Base-by-base conservation (phyloP, 2,888 invertebrate species). In the Nomada flava region DNA sequence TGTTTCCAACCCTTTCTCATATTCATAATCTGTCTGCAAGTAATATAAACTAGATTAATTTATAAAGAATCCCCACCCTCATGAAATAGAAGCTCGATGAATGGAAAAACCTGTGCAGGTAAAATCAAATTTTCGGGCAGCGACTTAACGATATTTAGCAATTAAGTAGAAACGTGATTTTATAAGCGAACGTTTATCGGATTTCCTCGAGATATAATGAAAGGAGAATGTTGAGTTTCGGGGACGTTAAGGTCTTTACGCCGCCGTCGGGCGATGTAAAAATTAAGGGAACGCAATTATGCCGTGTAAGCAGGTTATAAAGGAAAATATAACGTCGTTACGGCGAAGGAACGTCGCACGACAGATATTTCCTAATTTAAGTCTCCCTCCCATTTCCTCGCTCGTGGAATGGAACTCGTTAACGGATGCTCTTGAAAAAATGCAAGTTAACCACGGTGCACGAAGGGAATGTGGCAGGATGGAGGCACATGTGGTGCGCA, bases 291-390 rank as follows among this genome's bases (percentile, higher is more conserved):
- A 57, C 4, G n/a, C 55, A 42, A 72, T 62, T 62, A 55, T 13
- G 10, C 29, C 36, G 50, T 26, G 79, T 65, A 77, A 78, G 63
- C 59, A 20, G 59, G 20, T 65, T 53, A 60, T 67, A 67, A 71
- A 71, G 50, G 62, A 62, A 67, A 63, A 44, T 52, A 50, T 71
- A 71, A 80, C 67, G 47, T 63, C 26, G 52, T 80, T 72, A 79
- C 55, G 20, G 29, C 13, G n/a, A 10, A 52, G 44, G 57, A 62
- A 64, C 57, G 77, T 69, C 55, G 69, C 50, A 29, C 23, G 52
- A 77, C 69, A 63, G 67, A 80, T 67, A 71, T 67, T 71, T 80
- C 67, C 62, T 80, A 67, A 80, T 79, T 80, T 65, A 29, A 80
- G 15, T 79, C 63, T 26, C 55, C 13, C 42, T 36, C 7, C 36